Evolutionary conservation across 2,888 invertebrate species (phyloP).

Genomic region (Oligia latruncula): DNA sequence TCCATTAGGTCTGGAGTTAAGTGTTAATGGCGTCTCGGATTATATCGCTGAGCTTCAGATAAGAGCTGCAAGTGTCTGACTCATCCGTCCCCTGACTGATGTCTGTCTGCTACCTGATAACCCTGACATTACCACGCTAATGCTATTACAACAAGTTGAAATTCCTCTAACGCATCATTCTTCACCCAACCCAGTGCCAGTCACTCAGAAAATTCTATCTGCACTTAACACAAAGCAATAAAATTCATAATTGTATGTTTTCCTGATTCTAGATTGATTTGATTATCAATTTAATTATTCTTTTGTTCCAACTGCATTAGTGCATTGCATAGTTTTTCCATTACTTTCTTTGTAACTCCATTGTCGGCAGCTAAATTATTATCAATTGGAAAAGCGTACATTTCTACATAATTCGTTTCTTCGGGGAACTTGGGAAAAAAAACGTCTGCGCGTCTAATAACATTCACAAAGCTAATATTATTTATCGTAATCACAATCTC

Average conservation of each 20-base stretch:
- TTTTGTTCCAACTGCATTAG: constrained; percentile 64
- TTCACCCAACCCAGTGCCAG: constrained; percentile 18
- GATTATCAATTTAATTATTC: constrained; percentile 65
- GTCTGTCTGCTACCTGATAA: constrained; percentile 83
- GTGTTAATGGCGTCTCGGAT: constrained; percentile 88
- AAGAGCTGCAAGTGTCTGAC: constrained; percentile 79
- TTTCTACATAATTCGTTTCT: constrained; percentile 61
- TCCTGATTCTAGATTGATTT: constrained; percentile 45
- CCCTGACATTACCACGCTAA: constrained; percentile 69
- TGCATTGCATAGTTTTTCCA: constrained; percentile 55
- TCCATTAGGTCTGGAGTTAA: constrained; percentile 86
- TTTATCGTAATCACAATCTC: constrained; percentile 70
- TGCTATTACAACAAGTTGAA: constrained; percentile 67
- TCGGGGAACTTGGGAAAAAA: constrained; percentile 45
- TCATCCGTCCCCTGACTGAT: constrained; percentile 82
- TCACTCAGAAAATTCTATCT: constrained; percentile 34
- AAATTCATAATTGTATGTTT: constrained; percentile 47
- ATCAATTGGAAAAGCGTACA: constrained; percentile 53
- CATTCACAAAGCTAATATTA: constrained; percentile 69
- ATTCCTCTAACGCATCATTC: constrained; percentile 56
- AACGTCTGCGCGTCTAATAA: constrained; percentile 54
- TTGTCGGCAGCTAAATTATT: constrained; percentile 59
- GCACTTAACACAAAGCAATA: constrained; percentile 49
- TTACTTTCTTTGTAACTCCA: constrained; percentile 52
- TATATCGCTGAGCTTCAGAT: constrained; percentile 81